Evolutionary conservation across 2,113 vertebrate species (phyloP), one percentile per base, ranked within the genome.

Genomic region (Cynoglossus semilaevis): DNA sequence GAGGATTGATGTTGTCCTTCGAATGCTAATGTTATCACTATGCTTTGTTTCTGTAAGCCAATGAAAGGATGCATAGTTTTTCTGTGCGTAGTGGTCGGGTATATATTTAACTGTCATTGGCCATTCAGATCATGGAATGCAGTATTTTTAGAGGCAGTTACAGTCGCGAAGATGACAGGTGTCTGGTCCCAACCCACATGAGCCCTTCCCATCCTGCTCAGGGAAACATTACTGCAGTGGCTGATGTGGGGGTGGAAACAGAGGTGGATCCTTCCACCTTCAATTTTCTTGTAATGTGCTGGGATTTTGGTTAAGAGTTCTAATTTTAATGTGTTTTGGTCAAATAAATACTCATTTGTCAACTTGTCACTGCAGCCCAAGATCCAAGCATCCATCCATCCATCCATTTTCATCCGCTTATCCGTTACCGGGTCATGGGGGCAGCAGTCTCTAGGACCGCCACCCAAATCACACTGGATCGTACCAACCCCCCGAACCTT

Each of bases 111-210:
- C 62, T 3, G 11, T 74, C 70, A 67, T 77, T 35, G 57, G 40
- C 63, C 38, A 40, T 72, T 74, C 71, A 79, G 79, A 84, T 91
- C 80, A 76, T 81, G 82, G 85, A 82, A 88, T 78, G 74, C 63
- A 49, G 59, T 91, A 92, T 90, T 89, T 88, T 88, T 92, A 91
- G 86, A 81, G 62, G 42, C 75, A 80, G 45, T 87, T 82, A 87
- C 87, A 85, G 75, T 87, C 67, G 56, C 79, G 62, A 72, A 77
- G 83, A 85, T 88, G 88, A 89, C 88, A 88, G 86, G 87, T 91
- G 90, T 86, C 80, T 81, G 50, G 36, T 71, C 72, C 71, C 59
- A 55, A 63, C 64, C 72, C 36, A 0, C 58, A 34, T 18, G 38
- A 16, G 35, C 70, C 70, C 77, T 57, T 51, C 74, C 69, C 54